A percentile compares a stretch with the other conserved stretches of the same genome.
These are phyloP conservation scores for Icerya purchasi DNA, from an alignment of 2,888 invertebrate genomes.

Conservation along the genomic window DNA sequence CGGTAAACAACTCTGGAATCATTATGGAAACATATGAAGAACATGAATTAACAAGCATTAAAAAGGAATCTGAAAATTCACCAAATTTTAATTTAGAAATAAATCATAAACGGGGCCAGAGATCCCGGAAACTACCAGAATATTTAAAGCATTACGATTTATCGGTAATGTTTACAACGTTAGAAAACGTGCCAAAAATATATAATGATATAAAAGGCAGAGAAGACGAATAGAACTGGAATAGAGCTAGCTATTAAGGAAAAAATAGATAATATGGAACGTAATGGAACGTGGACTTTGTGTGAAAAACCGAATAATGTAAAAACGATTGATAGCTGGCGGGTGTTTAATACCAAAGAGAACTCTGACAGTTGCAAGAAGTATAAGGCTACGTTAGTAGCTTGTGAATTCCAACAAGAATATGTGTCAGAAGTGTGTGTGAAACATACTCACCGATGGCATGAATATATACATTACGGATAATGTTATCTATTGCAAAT, in stretches of 20 bases:
- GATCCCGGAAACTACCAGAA: neutral
- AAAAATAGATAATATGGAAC: neutral
- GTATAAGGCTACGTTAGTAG: neutral
- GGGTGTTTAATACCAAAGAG: neutral
- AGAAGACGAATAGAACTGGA: neutral
- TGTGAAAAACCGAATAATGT: neutral
- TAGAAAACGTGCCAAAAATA: neutral
- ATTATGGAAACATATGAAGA: no score
- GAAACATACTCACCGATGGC: neutral
- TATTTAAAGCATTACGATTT: neutral
- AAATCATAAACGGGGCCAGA: no score
- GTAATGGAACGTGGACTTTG: neutral
- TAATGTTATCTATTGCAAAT: neutral
- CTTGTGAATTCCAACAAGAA: neutral
- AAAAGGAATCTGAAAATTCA: no score
- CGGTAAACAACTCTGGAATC: neutral
- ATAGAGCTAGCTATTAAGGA: neutral
- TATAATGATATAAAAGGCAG: neutral
- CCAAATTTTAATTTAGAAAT: no score
- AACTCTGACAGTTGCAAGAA: neutral
- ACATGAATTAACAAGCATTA: no score
- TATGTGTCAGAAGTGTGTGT: neutral
- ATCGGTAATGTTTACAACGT: no score
- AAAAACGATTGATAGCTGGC: no score
- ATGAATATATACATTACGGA: neutral